Evolutionary conservation across 2,888 invertebrate genomes (phyloP).

Genomic region (Orthosia gracilis): DNA sequence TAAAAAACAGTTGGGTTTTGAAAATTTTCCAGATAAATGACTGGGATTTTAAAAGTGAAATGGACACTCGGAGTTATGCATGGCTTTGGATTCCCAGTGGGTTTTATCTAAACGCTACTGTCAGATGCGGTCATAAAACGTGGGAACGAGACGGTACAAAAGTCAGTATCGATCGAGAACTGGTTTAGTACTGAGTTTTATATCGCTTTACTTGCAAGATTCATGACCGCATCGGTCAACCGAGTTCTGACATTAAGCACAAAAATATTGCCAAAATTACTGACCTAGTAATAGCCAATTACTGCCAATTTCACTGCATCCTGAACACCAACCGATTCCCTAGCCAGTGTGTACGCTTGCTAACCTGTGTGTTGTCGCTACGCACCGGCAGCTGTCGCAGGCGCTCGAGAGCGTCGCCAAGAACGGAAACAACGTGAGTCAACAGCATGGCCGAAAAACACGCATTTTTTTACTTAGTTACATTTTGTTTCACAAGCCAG

Average conservation of each 20-base stretch:
- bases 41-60: not conserved
- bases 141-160: not conserved
- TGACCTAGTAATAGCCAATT: too few relatives aligned
- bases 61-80: too few relatives aligned
- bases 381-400: slow-evolving; percentile 90
- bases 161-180: too few relatives aligned
- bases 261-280: too few relatives aligned
- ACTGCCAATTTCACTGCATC: not conserved
- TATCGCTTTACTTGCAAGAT: too few relatives aligned
- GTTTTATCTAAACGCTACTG: too few relatives aligned
- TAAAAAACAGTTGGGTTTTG: too few relatives aligned
- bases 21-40: too few relatives aligned
- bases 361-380: slow-evolving; percentile 88
- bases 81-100: too few relatives aligned
- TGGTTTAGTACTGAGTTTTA: too few relatives aligned
- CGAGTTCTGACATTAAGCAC: too few relatives aligned
- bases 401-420: slow-evolving; percentile 94
- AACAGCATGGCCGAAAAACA: slow-evolving; percentile 81
- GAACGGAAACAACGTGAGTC: slow-evolving; percentile 92
- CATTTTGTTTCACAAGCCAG: slow-evolving; percentile 40
- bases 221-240: too few relatives aligned
- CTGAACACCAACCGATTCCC: slow-evolving; percentile 61
- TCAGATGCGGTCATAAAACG: not conserved
- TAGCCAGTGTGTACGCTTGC: slow-evolving; percentile 81
- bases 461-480: slow-evolving; percentile 48